Conservation (phyloP, 2,797 vertebrate species). For the Gambusia yucatana region DNA sequence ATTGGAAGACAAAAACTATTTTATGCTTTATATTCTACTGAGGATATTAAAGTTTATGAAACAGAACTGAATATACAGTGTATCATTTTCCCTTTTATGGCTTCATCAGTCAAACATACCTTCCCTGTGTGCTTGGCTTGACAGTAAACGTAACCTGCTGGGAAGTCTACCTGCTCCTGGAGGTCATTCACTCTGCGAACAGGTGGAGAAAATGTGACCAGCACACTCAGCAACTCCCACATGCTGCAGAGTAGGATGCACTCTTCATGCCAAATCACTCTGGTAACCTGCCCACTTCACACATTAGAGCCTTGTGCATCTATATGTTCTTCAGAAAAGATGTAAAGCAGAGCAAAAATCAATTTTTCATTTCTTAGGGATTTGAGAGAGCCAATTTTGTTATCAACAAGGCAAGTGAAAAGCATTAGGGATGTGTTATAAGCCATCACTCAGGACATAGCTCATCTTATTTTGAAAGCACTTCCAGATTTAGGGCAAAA, state of each 20-base stretch:
- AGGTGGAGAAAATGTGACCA: constrained; percentile 68
- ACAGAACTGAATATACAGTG: background rate
- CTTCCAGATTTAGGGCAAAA: constrained; percentile 43
- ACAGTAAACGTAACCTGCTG: constrained; percentile 44
- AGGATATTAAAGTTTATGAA: background rate
- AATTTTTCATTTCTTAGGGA: constrained; percentile 27
- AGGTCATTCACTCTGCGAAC: constrained; percentile 72
- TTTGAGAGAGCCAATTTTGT: constrained; percentile 27
- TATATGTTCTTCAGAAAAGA: constrained; percentile 21
- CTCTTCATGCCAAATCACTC: constrained; percentile 62
- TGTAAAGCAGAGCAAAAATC: constrained; percentile 13
- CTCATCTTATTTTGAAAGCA: constrained; percentile 29
- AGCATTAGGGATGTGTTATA: constrained; percentile 5
- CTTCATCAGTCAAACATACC: constrained; percentile 24
- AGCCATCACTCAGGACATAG: constrained; percentile 23
- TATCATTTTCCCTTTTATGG: constrained; percentile 6
- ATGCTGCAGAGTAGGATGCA: constrained; percentile 53
- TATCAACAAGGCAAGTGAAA: constrained; percentile 21
- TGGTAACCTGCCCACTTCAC: constrained; percentile 65
- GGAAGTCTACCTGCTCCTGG: constrained; percentile 62
- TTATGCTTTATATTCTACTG: background rate
- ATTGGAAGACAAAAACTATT: background rate
- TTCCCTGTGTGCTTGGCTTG: constrained; percentile 50
- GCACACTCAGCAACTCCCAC: constrained; percentile 65
- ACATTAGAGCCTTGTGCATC: constrained; percentile 21